Evolutionary conservation across 2,888 invertebrate species (phyloP), one percentile per base, ranked within the genome.

Genomic region (Megastigmus dorsalis): DNA sequence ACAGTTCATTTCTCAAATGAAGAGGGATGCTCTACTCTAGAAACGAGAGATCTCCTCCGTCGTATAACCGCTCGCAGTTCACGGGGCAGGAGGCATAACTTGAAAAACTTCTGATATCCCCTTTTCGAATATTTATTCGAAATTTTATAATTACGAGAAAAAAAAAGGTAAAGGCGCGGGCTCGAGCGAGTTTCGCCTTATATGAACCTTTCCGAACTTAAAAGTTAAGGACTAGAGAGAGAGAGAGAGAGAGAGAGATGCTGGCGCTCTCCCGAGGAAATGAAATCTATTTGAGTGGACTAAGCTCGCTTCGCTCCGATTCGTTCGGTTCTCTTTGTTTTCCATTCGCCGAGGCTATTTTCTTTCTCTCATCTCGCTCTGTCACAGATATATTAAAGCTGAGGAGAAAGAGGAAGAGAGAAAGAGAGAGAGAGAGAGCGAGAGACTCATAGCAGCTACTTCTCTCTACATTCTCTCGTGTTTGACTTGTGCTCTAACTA

Each of bases 401-500:
- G 36, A 41, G 5, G 15, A 9, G 6, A 26, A 5, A 59, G 18
- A 6, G 26, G 26, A 15, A 13, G 26, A 50, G 3, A 45, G 13
- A 15, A 26, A 33, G 2, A 7, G 3, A 38, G 48, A 38, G 13
- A 18, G 50, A 28, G 3, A 50, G 9, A 67, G 30, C 23, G 26
- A 7, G 50, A 7, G 28, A 30, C n/a, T 4, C 6, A 5, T 10
- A 33, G 23, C 9, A n/a, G 10, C 26, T n/a, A 28, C 43, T 59
- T 50, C 71, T 59, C 48, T 52, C 43, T 23, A 43, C 72, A 50
- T 72, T 76, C 77, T 77, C 79, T 79, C 73, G 74, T 83, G 81
- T 82, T 82, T 82, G 80, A 82, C 80, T 83, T 83, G 80, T 77
- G 76, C 79, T 80, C 75, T 79, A 81, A 82, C 81, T 82, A 82